Conservation (phyloP, 2,888 invertebrate species). For the Chouioia cunea region DNA sequence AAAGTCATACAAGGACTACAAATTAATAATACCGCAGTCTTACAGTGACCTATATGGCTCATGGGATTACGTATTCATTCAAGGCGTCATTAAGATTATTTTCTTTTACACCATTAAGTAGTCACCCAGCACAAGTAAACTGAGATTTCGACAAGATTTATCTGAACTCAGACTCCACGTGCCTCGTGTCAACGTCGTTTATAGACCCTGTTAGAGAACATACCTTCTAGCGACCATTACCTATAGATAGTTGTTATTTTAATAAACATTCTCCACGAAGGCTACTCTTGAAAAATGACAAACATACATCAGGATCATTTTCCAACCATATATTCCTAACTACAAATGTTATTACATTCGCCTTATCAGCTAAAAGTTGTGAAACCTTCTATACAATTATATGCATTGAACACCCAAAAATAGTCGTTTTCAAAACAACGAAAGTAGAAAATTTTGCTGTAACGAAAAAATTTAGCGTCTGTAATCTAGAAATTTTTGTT, state of each 20-base stretch:
- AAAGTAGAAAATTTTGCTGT: constrained; percentile 3
- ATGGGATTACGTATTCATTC: constrained; percentile 36
- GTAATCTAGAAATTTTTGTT: constrained; percentile 44
- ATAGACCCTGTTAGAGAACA: constrained; percentile 31
- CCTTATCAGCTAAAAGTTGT: background rate
- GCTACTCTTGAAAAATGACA: constrained; percentile 26
- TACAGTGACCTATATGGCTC: constrained; percentile 36
- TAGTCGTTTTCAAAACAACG: constrained; percentile 25
- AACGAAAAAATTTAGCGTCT: background rate
- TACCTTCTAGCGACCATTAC: constrained; percentile 38
- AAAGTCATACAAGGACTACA: background rate
- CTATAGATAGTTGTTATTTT: constrained; percentile 33
- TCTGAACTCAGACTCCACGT: constrained; percentile 22
- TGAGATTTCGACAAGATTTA: constrained; percentile 30
- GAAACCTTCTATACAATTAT: constrained; percentile 25
- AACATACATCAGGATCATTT: background rate
- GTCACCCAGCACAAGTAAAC: constrained; percentile 33
- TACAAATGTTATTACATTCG: constrained; percentile 10
- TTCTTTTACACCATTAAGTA: no score
- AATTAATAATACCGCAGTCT: background rate
- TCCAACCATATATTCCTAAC: constrained; percentile 7
- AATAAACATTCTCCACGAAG: constrained; percentile 32
- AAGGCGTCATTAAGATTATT: constrained; percentile 15
- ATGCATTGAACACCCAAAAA: constrained; percentile 40
- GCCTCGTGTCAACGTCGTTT: constrained; percentile 6